A percentile compares a stretch with the other conserved stretches of the same genome.
phyloP scores from a whole-genome alignment of 2,113 vertebrate species.

The Galbula dea region DNA sequence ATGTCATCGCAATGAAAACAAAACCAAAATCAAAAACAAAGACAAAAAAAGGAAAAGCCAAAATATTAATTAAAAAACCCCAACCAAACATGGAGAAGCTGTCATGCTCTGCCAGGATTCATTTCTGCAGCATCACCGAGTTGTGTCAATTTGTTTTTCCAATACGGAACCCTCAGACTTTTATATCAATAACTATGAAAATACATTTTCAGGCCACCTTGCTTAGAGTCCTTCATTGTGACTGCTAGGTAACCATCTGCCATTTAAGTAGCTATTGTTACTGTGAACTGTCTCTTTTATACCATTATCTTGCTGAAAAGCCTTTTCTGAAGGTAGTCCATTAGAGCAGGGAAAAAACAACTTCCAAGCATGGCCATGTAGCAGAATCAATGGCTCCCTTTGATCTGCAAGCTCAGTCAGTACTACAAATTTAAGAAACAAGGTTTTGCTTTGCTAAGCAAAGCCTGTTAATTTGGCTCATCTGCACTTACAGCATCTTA shows the following conservation, averaged over 20 bases:
- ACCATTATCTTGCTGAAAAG: conserved; percentile 39
- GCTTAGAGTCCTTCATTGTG: background rate
- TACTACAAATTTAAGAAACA: conserved; percentile 31
- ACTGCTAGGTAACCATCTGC: conserved; percentile 30
- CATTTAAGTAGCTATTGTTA: conserved; percentile 22
- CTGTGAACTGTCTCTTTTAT: conserved; percentile 14
- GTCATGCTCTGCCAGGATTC: background rate
- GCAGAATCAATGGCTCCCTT: conserved; percentile 7
- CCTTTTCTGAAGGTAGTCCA: conserved; percentile 35
- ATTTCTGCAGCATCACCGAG: background rate
- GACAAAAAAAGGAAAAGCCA: background rate
- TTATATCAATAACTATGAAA: conserved; percentile 13
- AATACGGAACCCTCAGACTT: background rate
- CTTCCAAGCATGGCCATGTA: background rate
- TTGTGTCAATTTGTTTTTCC: background rate
- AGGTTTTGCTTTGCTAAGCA: conserved; percentile 60
- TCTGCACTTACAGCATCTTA: conserved; percentile 7
- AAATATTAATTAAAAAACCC: background rate
- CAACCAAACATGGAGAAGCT: background rate
- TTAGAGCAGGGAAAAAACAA: background rate
- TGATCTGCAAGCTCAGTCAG: conserved; percentile 3
- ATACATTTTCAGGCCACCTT: conserved; percentile 28
- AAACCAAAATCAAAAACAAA: background rate
- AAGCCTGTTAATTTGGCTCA: conserved; percentile 51
- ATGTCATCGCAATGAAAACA: conserved; percentile 5